Conservation (phyloP, 2,888 invertebrate species). For the Nomada fucata region DNA sequence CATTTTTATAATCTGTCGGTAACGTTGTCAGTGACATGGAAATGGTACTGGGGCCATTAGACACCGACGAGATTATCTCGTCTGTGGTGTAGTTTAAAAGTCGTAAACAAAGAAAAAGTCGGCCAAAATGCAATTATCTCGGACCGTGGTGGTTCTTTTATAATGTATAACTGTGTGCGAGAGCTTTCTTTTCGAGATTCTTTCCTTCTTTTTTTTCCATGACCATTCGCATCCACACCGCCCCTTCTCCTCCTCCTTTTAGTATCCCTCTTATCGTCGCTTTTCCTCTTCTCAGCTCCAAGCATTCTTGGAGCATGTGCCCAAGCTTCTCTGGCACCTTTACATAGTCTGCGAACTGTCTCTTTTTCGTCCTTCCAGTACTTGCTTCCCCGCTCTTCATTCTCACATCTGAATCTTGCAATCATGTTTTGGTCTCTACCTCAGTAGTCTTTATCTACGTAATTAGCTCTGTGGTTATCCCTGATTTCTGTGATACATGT, state of each 20-base stretch:
- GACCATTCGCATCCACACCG: background rate
- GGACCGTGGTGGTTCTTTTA: too few relatives aligned
- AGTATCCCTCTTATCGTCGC: background rate
- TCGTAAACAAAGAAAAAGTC: too few relatives aligned
- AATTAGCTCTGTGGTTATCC: background rate
- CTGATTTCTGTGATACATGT: background rate
- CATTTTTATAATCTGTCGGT: too few relatives aligned
- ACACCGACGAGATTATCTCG: too few relatives aligned
- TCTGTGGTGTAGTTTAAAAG: too few relatives aligned
- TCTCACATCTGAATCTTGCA: slow-evolving; percentile 15
- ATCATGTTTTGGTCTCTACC: slow-evolving; percentile 11
- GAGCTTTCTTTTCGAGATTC: background rate
- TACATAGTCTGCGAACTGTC: too few relatives aligned
- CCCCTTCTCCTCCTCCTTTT: background rate
- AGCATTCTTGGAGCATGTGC: background rate
- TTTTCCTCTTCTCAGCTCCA: background rate
- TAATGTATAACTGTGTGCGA: background rate
- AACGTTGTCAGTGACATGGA: too few relatives aligned
- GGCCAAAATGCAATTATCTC: too few relatives aligned
- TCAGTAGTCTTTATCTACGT: background rate
- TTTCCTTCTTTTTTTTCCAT: background rate
- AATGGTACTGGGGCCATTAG: too few relatives aligned
- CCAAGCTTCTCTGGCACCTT: background rate
- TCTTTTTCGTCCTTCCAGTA: too few relatives aligned
- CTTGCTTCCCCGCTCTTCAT: background rate